Evolutionary conservation across 2,113 vertebrate species (phyloP), one percentile per base, ranked within the genome.

Genomic region (Gymnorhina tibicen): DNA sequence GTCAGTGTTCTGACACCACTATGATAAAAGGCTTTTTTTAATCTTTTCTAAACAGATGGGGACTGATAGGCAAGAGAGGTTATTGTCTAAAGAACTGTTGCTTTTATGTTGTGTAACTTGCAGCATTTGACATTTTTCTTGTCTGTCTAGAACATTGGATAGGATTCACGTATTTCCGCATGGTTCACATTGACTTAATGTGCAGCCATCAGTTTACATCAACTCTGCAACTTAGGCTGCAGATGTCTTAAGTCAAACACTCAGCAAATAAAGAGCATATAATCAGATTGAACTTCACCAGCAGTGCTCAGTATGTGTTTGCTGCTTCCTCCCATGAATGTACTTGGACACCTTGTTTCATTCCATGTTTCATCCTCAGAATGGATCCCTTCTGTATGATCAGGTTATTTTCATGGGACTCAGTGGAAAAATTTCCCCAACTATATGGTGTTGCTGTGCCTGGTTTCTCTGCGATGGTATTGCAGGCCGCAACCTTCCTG

Each of bases 21-120:
- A 20, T 47, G 41, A 91, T 80, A 93, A 89, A 89, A 66, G 20
- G 17, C 9, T 73, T 83, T 76, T 58, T 59, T 56, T 26, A 58
- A 72, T 91, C 58, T 83, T 88, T 91, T 55, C 50, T 73, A 69
- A 93, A 68, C 59, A 91, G 81, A 94, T 94, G 59, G n/a, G 21
- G 4, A 81, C 55, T 53, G 64, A 88, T 70, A 85, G 52, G 10
- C 37, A 78, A 78, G 41, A 87, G 72, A 73, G 20, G 6, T 84
- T 84, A 69, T 64, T 84, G 50, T 81, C 55, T 91, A 41, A 85
- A 89, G n/a, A 74, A 44, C 30, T 77, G 46, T 49, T 80, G 30
- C 26, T 77, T 93, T 81, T 53, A 70, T 7, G 1, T 42, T 80
- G 23, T 74, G 76, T 44, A 67, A 39, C 56, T 81, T 58, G 60